phyloP scores from a whole-genome alignment of 1,140 invertebrate species.

The Bilobella aurantiaca region DNA sequence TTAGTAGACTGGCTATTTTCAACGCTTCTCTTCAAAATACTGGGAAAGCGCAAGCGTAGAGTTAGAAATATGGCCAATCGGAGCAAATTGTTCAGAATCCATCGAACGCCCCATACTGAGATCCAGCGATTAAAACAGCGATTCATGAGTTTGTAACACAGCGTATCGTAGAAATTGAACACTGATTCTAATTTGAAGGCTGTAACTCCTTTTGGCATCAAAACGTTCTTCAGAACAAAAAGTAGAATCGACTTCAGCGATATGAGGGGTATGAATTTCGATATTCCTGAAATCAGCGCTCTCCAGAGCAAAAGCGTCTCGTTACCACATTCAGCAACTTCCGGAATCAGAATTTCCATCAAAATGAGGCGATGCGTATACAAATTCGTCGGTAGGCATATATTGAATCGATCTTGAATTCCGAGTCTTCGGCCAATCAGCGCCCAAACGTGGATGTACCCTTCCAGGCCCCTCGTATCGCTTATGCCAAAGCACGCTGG shows the following conservation, averaged over 20 bases:
- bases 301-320: slow-evolving; percentile 22
- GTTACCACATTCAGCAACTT: slow-evolving; percentile 4
- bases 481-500: slow-evolving; percentile 45
- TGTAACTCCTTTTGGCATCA: neutral
- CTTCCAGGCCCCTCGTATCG: slow-evolving; percentile 38
- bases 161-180: slow-evolving; percentile 8
- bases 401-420: slow-evolving; percentile 47
- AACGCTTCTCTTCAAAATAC: neutral
- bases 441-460: slow-evolving; percentile 45
- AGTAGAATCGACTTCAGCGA: slow-evolving; percentile 20
- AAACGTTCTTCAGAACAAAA: slow-evolving; percentile 8
- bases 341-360: slow-evolving; percentile 17
- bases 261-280: slow-evolving; percentile 23
- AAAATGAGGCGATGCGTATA: slow-evolving; percentile 7
- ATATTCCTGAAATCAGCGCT: slow-evolving; percentile 19
- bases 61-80: slow-evolving; percentile 3
- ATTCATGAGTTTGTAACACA: slow-evolving; percentile 16
- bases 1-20: neutral
- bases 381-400: slow-evolving; percentile 41
- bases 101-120: neutral
- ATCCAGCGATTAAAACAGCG: slow-evolving; percentile 15
- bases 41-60: neutral
- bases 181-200: neutral
- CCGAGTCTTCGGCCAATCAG: slow-evolving; percentile 43
- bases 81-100: neutral